Base-by-base conservation (phyloP, 2,113 vertebrate genomes). In the Arothron firmamentum region DNA sequence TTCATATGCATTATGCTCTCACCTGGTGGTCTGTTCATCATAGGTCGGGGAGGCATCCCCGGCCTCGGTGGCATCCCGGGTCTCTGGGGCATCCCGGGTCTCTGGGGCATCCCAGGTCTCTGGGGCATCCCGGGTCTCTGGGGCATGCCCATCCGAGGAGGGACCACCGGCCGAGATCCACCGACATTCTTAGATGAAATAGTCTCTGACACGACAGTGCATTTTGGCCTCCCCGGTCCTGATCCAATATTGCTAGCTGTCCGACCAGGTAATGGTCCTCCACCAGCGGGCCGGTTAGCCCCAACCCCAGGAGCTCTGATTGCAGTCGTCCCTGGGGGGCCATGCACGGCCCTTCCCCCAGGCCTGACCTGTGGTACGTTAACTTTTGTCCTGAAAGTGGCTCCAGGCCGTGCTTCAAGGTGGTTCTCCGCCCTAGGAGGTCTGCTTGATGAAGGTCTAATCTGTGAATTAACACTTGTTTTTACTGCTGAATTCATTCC, bases 191-290 rank as follows among this genome's bases (percentile, higher is more conserved):
- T 98, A 11, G 94, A 94, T 64, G 95, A 99, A 77, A 99, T 96
- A 13, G 96, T 99, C 89, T 99, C 96, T 0, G 96, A 93, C 45
- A 98, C 92, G 8, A 99, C 95, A 67, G 96, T 99, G 75, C 97
- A 99, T 59, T 85, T 93, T 3, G 94, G 92, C 86, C 83, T 88
- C 16, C 78, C 92, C 28, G 91, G 82, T 20, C 88, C 93, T 0
- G 81, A 11, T 14, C 72, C 87, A 15, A 80, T 63, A 73, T 38
- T 77, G 69, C 79, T 82, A 34, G 53, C n/a, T 5, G 87, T 84
- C 14, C 83, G 54, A 3, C 80, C 85, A 1, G 71, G 54, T 12
- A 31, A 23, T 16, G 25, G 52, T 20, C 81, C 81, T n/a, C 78
- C 80, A 56, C 23, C 52, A 10, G 83, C 79, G 15, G 88, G 79